Base-by-base conservation (phyloP, 2,888 invertebrate genomes). In the Caenorhabditis sp. region DNA sequence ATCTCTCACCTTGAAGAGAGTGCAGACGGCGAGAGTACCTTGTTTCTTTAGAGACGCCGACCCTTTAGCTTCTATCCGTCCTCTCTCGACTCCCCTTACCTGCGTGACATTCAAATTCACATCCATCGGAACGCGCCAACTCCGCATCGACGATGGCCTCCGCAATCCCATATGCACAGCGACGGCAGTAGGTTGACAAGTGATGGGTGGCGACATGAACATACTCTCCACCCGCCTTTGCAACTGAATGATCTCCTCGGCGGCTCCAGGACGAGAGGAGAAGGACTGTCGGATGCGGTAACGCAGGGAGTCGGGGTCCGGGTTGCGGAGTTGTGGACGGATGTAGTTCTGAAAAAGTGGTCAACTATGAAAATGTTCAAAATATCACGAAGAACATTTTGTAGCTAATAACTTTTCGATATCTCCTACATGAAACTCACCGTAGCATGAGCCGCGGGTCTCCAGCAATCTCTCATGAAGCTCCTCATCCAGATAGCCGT, bases 121-220 rank as follows among this genome's bases (percentile, higher is more conserved):
- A 44, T 63, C 63, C 12, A 44, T 44, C 6, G 63, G 63, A 28
- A 63, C 44, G 2, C 63, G 22, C 16, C 7, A 41, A 44, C 19
- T 51, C 19, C 66, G 49, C 66, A 66, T 49, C 31, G 66, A 49
- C 12, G 66, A 49, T 19, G 66, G 49, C 16, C 66, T 66, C 10
- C 66, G 49, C 16, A 66, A 35, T 31, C 66, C 66, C 66, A 66
- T 66, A 31, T 66, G 66, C 16, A 66, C 66, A 66, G 66, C 35
- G 10, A 66, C 66, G 19, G 66, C 35, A 31, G 49, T 49, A 0
- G 66, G 66, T 35, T 51, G 66, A 51, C 47, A 66, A 22, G 49
- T 66, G 19, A 51, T 66, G 2, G 66, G 49, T 12, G 49, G 19
- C 12, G 66, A n/a, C 8, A 66, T 19, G 35, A 66, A 66, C 66